These are phyloP conservation scores for Polydrusus pterygomalis DNA, from an alignment of 2,888 invertebrate species.

Conservation along the genomic window DNA sequence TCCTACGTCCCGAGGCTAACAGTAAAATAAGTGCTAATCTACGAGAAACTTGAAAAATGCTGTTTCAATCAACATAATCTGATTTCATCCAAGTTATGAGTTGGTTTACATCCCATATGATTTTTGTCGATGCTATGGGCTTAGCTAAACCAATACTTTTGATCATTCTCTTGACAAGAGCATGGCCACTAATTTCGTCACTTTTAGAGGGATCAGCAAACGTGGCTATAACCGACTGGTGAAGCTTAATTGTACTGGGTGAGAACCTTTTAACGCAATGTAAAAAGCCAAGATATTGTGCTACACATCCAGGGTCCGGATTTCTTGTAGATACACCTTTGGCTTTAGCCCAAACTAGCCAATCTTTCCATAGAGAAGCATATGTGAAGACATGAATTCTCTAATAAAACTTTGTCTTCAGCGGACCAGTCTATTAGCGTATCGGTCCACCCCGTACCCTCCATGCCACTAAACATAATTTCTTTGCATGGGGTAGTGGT, in stretches of 20 bases:
- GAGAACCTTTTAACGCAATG: slow-evolving; percentile 30
- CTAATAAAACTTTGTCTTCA: too few species aligned
- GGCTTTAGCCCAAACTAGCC: too few species aligned
- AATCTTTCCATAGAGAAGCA: too few species aligned
- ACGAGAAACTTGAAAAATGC: slow-evolving; percentile 37
- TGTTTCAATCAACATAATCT: slow-evolving; percentile 12
- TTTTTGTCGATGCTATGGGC: slow-evolving; percentile 27
- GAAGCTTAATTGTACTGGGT: slow-evolving; percentile 31
- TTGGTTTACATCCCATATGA: slow-evolving; percentile 46
- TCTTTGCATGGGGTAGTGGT: background rate
- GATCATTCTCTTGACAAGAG: slow-evolving; percentile 50
- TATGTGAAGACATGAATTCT: too few species aligned
- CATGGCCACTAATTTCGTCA: slow-evolving; percentile 30
- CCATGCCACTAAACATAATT: too few species aligned
- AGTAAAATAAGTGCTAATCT: slow-evolving; percentile 40
- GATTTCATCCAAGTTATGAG: slow-evolving; percentile 19
- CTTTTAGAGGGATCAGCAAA: slow-evolving; percentile 30
- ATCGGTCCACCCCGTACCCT: too few species aligned
- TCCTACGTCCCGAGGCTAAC: slow-evolving; percentile 44
- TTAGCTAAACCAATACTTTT: slow-evolving; percentile 50
- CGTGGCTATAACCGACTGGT: slow-evolving; percentile 44
- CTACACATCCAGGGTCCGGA: too few species aligned
- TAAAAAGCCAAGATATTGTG: too few species aligned
- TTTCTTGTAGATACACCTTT: too few species aligned
- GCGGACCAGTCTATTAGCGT: too few species aligned